Evolutionary conservation across 2,888 invertebrate species (phyloP), one percentile per base, ranked within the genome.

Genomic region (Stomorhina lunata): DNA sequence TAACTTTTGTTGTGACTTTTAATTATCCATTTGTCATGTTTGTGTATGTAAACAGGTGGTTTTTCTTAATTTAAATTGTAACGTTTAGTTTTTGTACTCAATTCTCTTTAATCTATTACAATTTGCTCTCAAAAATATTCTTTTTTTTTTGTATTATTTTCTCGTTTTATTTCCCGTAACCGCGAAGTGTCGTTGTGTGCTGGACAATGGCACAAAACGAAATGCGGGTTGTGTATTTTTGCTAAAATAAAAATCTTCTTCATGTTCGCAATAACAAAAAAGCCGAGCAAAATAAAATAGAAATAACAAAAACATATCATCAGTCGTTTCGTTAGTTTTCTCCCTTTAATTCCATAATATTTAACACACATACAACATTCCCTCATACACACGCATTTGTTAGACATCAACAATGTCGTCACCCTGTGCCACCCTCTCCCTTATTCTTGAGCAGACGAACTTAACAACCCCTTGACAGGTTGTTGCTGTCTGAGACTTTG

Each of bases 161-260:
- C 20, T 2, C n/a, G 12, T 37, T 66, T 50, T 59, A n/a, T 22
- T 37, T 50, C 57, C 59, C 20, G 27, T 78, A 17, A 34, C n/a
- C 53, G 43, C 59, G 48, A 65, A 73, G 20, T 32, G n/a, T 10
- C 53, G 75, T 20, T 84, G 84, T 83, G 34, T 53, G 45, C 81
- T 73, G 71, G 79, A 77, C 83, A 78, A 65, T 59, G 75, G 48
- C 63, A 80, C 34, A 77, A 50, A 71, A 50, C 75, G 50, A 84
- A 84, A 81, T 85, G 84, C 63, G 69, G 68, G 72, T 27, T 65
- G 61, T 50, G 53, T 37, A 32, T 48, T 59, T 81, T 69, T 73
- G 72, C 55, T 45, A 55, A 72, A 81, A 59, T 66, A 72, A 43
- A 71, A 61, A 20, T 66, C 57, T 57, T 78, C 61, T 48, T 72